Conservation (phyloP, 1,140 invertebrate genomes). For the Caenorhabditis inopinata region DNA sequence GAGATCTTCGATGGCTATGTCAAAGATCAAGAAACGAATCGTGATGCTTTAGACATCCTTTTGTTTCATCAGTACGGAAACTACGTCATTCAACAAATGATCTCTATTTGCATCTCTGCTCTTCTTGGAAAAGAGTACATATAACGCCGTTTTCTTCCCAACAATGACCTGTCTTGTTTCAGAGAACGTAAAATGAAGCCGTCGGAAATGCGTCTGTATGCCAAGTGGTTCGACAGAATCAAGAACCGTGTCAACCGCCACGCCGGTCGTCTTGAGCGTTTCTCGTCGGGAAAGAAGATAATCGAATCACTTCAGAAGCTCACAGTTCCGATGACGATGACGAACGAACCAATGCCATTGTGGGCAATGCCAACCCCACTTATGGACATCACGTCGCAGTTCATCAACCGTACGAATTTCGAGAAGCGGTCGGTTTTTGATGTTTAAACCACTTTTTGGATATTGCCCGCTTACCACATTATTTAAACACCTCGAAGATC, state of each 20-base stretch:
- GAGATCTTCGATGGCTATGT: conserved; percentile 57
- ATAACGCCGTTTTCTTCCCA: background rate
- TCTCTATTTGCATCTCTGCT: conserved; percentile 18
- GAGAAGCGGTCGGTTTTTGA: too few relatives aligned
- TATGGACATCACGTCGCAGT: too few relatives aligned
- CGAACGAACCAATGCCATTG: too few relatives aligned
- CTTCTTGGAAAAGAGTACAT: background rate
- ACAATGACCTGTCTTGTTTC: background rate
- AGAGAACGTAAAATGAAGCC: background rate
- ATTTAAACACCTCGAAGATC: too few relatives aligned
- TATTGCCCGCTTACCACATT: too few relatives aligned
- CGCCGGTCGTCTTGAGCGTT: background rate
- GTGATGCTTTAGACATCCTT: conserved; percentile 50
- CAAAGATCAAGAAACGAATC: conserved; percentile 31
- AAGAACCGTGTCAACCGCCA: background rate
- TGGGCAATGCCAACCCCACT: too few relatives aligned
- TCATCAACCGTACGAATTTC: too few relatives aligned
- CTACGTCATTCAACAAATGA: conserved; percentile 57
- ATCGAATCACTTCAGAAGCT: conserved; percentile 4
- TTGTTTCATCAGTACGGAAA: conserved; percentile 59
- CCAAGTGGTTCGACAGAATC: background rate
- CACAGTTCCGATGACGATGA: too few relatives aligned
- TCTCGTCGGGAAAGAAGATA: too few relatives aligned
- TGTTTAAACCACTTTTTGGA: too few relatives aligned
- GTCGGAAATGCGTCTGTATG: background rate